Base-by-base conservation (phyloP, 2,888 invertebrate species). In the Sialis lutaria region DNA sequence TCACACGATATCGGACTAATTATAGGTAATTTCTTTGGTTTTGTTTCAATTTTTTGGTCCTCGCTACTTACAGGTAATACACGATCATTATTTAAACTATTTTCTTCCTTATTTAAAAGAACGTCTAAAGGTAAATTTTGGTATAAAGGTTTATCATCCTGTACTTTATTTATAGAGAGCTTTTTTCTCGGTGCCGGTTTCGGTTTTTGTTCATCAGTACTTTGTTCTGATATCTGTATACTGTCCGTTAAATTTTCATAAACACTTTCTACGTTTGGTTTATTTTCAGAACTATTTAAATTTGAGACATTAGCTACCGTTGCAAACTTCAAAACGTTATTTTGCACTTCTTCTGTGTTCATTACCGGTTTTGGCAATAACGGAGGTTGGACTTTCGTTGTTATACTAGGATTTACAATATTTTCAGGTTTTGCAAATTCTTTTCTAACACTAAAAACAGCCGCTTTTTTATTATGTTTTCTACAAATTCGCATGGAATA, bases 171-270 rank as follows among this genome's bases (percentile, higher is more conserved):
- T 8, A 42, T 40, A 68, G 67, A 1, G 67, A 67, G 52, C 54
- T 68, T 70, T 3, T 64, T 70, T 55, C 77, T 65, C 0, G 77
- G 78, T 1, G 77, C 76, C 22, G 77, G 77, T 43, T 74, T 61
- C 9, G 70, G 71, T 45, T 60, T 51, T 45, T 47, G 49, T 48
- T 55, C 57, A 46, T 64, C 58, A 30, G 60, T 56, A 44, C 61
- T 67, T 51, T 72, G 70, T 60, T 78, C 78, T 50, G 73, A 74
- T 32, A 78, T 72, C 64, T 79, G 78, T 52, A 78, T 77, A 10
- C 77, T 77, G 58, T 79, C 79, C 40, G 75, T 77, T 47, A 79
- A 62, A 58, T 79, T 77, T 60, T 80, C 75, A 60, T 77, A 78
- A 49, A 68, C 65, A 59, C 5, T 47, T 9, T 47, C 47, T 22